Base-by-base conservation (phyloP, 2,888 invertebrate species). In the Timandra comae region DNA sequence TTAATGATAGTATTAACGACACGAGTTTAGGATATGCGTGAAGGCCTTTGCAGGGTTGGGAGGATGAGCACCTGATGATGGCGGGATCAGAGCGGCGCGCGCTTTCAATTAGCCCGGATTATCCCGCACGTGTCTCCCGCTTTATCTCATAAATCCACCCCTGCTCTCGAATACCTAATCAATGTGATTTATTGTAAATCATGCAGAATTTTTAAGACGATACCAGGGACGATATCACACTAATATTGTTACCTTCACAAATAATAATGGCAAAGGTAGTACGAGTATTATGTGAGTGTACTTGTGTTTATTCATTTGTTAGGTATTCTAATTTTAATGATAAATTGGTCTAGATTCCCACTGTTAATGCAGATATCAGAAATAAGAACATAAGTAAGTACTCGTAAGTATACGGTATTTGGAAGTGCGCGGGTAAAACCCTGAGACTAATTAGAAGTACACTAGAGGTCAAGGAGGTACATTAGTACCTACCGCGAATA, bases 81-180 rank as follows among this genome's bases (percentile, higher is more conserved):
- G 56, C 59, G 58, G 79, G 81, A 78, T 74, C 65, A 71, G 52
- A 57, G 62, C 51, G 71, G 67, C 54, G 54, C 67, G 72, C 69
- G 24, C 10, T 61, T 61, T 64, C 80, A 81, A 82, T 85, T 82
- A 85, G 67, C 53, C 40, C 46, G 74, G 84, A 81, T 85, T 78
- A 82, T 77, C 78, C 66, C 53, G 63, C 84, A 84, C 84, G 84
- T 84, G 84, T 49, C 76, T 25, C 39, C 33, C 66, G 70, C 69
- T 77, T 72, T 70, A 56, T 50, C 44, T 49, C 43, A 44, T 46
- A 49, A 52, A 44, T 41, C 46, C 43, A 38, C 34, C 48, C 48
- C 45, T 41, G 35, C 48, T 48, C 41, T 38, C 33, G 29, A 16
- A 16, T 16, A n/a, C n/a, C n/a, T 6, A 16, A 16, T 16, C 16